A percentile compares a stretch with the other conserved stretches of the same genome.
Conservation (phyloP, 2,113 vertebrate genomes). For the Brachyhypopomus gauderio region DNA sequence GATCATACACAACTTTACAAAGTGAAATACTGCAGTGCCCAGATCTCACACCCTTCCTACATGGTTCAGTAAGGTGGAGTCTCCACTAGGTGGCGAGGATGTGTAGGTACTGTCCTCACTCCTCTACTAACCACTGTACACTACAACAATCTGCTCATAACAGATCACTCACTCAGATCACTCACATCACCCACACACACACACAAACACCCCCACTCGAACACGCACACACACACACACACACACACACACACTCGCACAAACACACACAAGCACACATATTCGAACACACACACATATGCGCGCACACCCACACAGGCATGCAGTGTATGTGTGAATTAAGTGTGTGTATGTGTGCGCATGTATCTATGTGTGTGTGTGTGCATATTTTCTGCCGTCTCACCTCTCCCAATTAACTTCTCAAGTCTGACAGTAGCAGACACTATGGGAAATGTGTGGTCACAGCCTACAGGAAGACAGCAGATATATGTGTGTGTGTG, state of each 20-base stretch:
- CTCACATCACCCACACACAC: no score
- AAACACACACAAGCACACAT: no score
- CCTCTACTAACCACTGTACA: slow-evolving; percentile 6
- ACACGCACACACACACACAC: no score
- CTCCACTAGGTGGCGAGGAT: slow-evolving; percentile 25
- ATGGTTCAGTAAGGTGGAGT: background rate
- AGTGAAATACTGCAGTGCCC: no score
- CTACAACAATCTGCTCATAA: slow-evolving; percentile 23
- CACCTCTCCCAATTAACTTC: slow-evolving; percentile 75
- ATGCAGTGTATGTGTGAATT: slow-evolving; percentile 30
- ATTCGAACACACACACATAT: no score
- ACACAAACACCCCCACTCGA: no score
- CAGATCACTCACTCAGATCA: slow-evolving; percentile 38
- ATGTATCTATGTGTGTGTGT: slow-evolving; percentile 36
- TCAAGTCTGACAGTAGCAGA: slow-evolving; percentile 64
- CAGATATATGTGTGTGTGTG: slow-evolving; percentile 27
- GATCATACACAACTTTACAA: no score
- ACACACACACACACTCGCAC: no score
- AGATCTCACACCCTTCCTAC: no score
- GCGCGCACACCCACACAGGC: slow-evolving; percentile 22
- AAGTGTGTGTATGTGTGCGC: slow-evolving; percentile 30
- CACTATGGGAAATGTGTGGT: slow-evolving; percentile 39
- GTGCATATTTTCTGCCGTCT: slow-evolving; percentile 54
- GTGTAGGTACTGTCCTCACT: background rate
- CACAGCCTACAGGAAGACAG: slow-evolving; percentile 33